A percentile compares a stretch with the other conserved stretches of the same genome.
Evolutionary conservation across 2,113 vertebrate species (phyloP).

Genomic region (Numida meleagris): DNA sequence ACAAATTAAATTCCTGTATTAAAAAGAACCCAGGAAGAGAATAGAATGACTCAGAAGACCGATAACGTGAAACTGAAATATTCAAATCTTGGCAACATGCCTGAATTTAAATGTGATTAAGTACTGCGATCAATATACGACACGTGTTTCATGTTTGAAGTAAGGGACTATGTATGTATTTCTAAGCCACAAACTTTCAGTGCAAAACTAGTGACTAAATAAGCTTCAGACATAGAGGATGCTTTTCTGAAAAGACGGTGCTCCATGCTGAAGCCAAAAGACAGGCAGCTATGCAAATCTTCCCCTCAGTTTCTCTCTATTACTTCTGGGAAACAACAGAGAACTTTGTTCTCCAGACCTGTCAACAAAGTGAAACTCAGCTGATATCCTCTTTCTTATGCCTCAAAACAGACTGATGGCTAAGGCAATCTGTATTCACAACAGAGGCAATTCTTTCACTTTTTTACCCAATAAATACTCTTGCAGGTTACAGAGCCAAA

Average conservation of each 20-base stretch:
- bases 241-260: not conserved
- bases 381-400: not conserved
- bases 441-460: not conserved
- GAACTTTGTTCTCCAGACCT: not conserved
- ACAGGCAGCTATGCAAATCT: not conserved
- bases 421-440: not conserved
- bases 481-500: not conserved
- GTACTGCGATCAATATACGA: not conserved
- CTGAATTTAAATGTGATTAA: not conserved
- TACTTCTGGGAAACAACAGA: not conserved
- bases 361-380: not conserved
- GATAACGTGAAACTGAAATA: not conserved
- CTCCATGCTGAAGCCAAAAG: not conserved
- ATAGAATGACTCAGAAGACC: not conserved
- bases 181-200: not conserved
- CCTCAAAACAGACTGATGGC: not conserved
- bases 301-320: not conserved
- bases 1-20: not conserved
- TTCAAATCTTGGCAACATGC: not conserved
- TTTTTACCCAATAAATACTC: constrained; percentile 16
- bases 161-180: not conserved
- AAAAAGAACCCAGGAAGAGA: not conserved
- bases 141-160: not conserved
- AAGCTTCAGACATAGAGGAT: not conserved
- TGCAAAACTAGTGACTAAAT: not conserved